Conservation (phyloP, 2,113 vertebrate genomes). For the Oxyura jamaicensis region DNA sequence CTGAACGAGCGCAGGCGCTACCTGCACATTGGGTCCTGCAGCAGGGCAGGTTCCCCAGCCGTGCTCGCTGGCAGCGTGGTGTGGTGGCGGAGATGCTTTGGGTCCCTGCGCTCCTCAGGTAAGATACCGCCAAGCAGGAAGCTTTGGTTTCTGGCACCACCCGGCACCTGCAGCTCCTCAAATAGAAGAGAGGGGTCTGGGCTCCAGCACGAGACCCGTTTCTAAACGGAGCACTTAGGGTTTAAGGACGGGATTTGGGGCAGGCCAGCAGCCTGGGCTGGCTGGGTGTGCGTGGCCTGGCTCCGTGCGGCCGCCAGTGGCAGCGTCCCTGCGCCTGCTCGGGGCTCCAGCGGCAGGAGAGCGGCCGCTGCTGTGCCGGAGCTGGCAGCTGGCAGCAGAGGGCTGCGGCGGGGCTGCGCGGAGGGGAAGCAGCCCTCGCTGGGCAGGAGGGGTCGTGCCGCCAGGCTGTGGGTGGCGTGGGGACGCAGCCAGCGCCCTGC, state of each 20-base stretch:
- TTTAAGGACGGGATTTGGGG: background rate
- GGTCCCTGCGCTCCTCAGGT: background rate
- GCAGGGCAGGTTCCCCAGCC: background rate
- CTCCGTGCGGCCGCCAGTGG: background rate
- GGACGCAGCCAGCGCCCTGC: background rate
- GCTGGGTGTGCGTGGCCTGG: background rate
- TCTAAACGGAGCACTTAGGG: background rate
- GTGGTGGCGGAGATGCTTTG: background rate
- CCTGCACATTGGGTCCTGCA: accelerated
- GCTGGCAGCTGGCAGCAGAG: background rate
- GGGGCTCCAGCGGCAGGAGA: accelerated
- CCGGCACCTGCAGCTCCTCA: background rate
- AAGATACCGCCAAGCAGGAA: background rate
- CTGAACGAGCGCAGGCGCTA: background rate
- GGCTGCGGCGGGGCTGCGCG: background rate
- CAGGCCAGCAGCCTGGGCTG: background rate
- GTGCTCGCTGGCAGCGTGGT: background rate
- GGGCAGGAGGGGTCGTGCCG: no score
- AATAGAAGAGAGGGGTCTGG: background rate
- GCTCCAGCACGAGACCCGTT: background rate
- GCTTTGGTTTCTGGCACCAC: background rate
- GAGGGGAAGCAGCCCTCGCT: background rate
- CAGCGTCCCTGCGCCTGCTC: background rate
- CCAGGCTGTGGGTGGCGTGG: background rate
- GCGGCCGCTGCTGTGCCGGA: background rate